phyloP scores from a whole-genome alignment of 1,140 invertebrate species.

The Polypedilum pembai region DNA sequence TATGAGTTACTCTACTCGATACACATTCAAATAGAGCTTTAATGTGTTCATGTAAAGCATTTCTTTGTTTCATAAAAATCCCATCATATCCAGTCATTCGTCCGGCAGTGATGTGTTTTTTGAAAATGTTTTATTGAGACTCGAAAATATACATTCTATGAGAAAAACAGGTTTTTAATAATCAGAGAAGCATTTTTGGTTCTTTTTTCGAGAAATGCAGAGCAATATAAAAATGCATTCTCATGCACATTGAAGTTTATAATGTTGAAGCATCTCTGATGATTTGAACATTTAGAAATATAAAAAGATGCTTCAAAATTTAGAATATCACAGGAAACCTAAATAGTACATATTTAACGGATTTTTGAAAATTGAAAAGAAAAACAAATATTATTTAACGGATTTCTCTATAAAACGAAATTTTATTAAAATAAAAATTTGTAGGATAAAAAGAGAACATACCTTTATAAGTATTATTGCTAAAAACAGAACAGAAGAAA shows the following conservation, averaged over 20 bases:
- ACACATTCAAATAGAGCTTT: not conserved
- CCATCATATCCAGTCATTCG: conserved; percentile 6
- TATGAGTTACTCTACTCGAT: not conserved
- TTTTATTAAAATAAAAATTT: too few species aligned
- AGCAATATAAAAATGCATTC: conserved; percentile 13
- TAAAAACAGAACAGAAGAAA: not conserved
- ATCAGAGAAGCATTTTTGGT: not conserved
- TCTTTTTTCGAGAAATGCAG: not conserved
- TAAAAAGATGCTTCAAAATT: not conserved
- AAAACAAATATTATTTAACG: too few species aligned
- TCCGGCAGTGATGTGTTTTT: not conserved
- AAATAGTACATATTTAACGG: too few species aligned
- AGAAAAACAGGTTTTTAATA: not conserved
- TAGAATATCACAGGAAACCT: too few species aligned
- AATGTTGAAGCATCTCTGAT: not conserved
- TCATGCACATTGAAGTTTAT: conserved; percentile 6
- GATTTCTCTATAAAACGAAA: too few species aligned
- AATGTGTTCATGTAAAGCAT: conserved; percentile 8
- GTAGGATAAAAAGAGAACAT: not conserved
- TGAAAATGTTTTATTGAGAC: too few species aligned
- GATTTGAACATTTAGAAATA: not conserved
- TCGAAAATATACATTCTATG: not conserved
- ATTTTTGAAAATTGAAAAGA: too few species aligned
- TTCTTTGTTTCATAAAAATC: not conserved
- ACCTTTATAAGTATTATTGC: conserved; percentile 14